A percentile compares a stretch with the other conserved stretches of the same genome.
Conservation (phyloP, 30 jellyfish, hydroid and myxozoan species). For the Aurelia sp. region DNA sequence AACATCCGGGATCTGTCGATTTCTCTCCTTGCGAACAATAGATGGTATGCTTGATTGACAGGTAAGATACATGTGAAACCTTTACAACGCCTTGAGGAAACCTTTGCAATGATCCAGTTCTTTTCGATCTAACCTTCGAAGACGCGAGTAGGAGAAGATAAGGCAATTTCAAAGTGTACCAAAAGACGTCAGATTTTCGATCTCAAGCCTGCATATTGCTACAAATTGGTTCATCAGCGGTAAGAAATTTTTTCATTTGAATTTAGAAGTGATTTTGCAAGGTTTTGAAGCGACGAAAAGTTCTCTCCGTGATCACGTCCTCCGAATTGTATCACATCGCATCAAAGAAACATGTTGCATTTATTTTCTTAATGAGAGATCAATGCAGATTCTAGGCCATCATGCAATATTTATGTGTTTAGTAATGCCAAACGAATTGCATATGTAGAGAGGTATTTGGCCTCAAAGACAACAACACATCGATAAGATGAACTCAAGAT, state of each 20-base stretch:
- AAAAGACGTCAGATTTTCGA: not conserved
- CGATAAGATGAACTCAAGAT: not conserved
- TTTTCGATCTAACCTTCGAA: constrained; percentile 37
- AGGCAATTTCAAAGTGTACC: not conserved
- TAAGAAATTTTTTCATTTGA: not conserved
- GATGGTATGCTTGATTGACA: constrained; percentile 81
- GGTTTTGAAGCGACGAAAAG: constrained; percentile 44
- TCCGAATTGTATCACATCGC: too few relatives aligned
- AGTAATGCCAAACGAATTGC: not conserved
- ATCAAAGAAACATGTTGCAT: constrained; percentile 17
- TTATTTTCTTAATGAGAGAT: not conserved
- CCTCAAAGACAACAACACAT: too few relatives aligned
- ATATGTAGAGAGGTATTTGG: not conserved
- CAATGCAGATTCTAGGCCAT: constrained; percentile 22
- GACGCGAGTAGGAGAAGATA: constrained; percentile 6
- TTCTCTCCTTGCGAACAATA: constrained; percentile 68
- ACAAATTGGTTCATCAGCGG: not conserved
- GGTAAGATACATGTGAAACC: constrained; percentile 76
- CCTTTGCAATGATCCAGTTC: constrained; percentile 24
- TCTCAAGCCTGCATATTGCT: not conserved
- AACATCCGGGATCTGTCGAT: constrained; percentile 71
- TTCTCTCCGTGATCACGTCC: not conserved
- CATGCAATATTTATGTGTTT: not conserved
- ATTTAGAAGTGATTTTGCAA: not conserved
- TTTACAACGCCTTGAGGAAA: constrained; percentile 80